Percentiles rank a stretch among this genome's conserved stretches.
Evolutionary conservation across 1,140 invertebrate genomes (phyloP).

Genomic region (Whitmania pigra): DNA sequence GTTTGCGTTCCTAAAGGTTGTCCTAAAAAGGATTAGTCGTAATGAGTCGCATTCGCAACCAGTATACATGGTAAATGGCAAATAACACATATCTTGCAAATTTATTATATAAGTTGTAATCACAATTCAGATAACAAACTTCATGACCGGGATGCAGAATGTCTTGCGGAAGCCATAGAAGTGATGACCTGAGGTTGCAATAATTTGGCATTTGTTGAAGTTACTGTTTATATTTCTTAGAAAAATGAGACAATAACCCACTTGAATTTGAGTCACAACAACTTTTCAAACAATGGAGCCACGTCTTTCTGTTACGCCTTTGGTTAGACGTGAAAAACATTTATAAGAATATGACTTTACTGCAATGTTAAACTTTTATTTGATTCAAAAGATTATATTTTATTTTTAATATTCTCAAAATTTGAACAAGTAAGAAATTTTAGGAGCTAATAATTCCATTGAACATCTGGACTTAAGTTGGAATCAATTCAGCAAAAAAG

Average conservation of each 20-base stretch:
- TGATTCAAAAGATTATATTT: not conserved
- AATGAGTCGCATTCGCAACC: no score
- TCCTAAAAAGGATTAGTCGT: no score
- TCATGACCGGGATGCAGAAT: conserved; percentile 30
- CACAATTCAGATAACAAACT: conserved; percentile 29
- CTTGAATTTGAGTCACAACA: conserved; percentile 35
- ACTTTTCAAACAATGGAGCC: conserved; percentile 31
- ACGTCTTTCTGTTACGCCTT: conserved; percentile 31
- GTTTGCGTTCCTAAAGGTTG: no score
- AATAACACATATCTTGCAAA: no score
- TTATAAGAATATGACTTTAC: not conserved
- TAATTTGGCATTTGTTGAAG: not conserved
- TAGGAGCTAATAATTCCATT: conserved; percentile 24
- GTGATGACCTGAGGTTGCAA: conserved; percentile 22
- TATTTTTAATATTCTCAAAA: not conserved
- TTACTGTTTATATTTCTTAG: conserved; percentile 24
- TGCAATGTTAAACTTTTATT: not conserved
- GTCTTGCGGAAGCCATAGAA: conserved; percentile 30
- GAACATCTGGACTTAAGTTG: conserved; percentile 26
- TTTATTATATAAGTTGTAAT: no score
- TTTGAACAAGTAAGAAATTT: not conserved
- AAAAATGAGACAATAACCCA: conserved; percentile 30
- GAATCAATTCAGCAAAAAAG: conserved; percentile 26
- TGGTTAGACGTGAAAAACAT: conserved; percentile 23
- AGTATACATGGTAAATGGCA: no score